Evolutionary conservation across 2,888 invertebrate genomes (phyloP), one percentile per base, ranked within the genome.

Genomic region (Meteorus cinctellus): DNA sequence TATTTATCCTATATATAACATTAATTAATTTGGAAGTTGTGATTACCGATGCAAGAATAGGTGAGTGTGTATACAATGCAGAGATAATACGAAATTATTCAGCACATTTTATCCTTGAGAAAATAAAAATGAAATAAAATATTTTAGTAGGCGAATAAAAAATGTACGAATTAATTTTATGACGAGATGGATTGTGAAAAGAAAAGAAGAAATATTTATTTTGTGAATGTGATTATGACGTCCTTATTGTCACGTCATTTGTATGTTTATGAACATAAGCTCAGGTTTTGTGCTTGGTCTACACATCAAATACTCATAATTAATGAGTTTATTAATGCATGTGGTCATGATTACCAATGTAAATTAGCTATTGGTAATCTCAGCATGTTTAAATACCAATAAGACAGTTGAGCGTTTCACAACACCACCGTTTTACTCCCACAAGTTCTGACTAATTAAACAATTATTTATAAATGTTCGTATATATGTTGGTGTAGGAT

Each of bases 321-420:
- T 87, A 86, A 88, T 87, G 87, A 85, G 80, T 86, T 41, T 86
- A 86, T 87, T 85, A 85, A 84, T 83, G 78, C 79, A 83, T 74
- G 76, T 55, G 79, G 77, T 80, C 79, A 82, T 84, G 85, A 87
- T 87, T 86, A 86, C 83, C 84, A 84, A 87, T 87, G 87, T 86
- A 87, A 87, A 87, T 87, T 78, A 82, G 77, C 66, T 81, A 66
- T 71, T 51, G 75, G 81, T 81, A 79, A 78, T 81, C 79, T 80
- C 81, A 80, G 80, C 81, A 81, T 82, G 81, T 83, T 34, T 41
- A 24, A 66, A 41, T 66, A 36, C 12, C 41, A 45, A 5, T 45
- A 24, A 10, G 24, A 60, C 60, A n/a, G 34, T 71, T 55, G 12
- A 36, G 36, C 31, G 48, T 75, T 72, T 72, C 68, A 72, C 62